Evolutionary conservation across 2,888 invertebrate genomes (phyloP).

Genomic region (Chorisops tibialis): DNA sequence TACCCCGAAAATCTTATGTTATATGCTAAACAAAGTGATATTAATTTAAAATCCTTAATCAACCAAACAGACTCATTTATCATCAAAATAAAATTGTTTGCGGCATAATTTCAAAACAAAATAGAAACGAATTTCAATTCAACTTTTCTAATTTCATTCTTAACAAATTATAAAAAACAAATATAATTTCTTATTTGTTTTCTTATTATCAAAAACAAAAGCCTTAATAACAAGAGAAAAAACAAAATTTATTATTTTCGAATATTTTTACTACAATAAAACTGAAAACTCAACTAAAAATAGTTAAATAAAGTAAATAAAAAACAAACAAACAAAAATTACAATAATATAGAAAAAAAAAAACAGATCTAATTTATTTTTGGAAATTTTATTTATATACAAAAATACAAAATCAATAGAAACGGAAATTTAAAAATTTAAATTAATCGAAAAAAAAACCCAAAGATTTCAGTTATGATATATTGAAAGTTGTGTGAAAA

Average conservation of each 20-base stretch:
- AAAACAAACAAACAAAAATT: neutral
- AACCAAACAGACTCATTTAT: no score
- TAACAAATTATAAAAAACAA: no score
- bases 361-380: constrained; percentile 17
- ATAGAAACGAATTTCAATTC: no score
- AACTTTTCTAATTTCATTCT: no score
- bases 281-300: constrained; percentile 10
- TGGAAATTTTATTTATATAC: constrained; percentile 15
- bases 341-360: constrained; percentile 1
- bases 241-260: constrained; percentile 3
- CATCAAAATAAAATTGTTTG: no score
- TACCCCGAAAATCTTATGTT: no score
- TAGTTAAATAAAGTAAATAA: constrained; percentile 6
- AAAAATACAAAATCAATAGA: constrained; percentile 14
- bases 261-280: constrained; percentile 1
- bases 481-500: neutral
- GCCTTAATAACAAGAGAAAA: neutral
- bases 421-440: constrained; percentile 7
- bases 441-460: neutral
- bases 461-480: neutral
- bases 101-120: no score
- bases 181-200: no score
- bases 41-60: no score
- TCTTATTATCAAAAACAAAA: neutral
- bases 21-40: no score